phyloP scores from a whole-genome alignment of 2,113 vertebrate genomes.

The Poecile atricapillus region DNA sequence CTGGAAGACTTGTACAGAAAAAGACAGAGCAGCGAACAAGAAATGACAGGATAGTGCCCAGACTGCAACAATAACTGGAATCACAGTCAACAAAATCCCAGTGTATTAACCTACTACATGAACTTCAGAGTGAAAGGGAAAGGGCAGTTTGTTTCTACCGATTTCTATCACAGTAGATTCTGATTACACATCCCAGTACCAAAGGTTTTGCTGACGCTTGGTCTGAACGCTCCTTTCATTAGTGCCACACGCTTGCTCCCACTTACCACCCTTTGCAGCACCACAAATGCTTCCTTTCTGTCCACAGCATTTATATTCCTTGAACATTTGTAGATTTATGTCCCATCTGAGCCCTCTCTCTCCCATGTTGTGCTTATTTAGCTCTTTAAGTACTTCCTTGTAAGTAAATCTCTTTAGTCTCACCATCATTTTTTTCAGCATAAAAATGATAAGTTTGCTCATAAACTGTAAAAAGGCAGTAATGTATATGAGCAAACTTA shows the following conservation, averaged over 20 bases:
- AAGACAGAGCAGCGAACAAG: rapidly evolving
- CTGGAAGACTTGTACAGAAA: not conserved
- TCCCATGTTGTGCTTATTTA: not conserved
- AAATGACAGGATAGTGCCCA: not conserved
- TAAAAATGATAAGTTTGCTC: slow-evolving; percentile 48
- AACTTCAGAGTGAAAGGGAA: not conserved
- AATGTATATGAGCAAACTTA: slow-evolving; percentile 10
- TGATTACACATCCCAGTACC: not conserved
- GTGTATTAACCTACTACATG: not conserved
- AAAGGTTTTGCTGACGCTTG: not conserved
- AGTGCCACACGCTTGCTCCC: not conserved
- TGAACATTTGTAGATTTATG: not conserved
- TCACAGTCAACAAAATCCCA: not conserved
- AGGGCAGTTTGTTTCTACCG: not conserved
- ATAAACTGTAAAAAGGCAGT: slow-evolving; percentile 44
- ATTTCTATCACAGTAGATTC: not conserved
- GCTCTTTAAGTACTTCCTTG: not conserved
- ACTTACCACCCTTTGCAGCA: not conserved
- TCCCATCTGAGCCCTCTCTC: not conserved
- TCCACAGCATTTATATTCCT: not conserved
- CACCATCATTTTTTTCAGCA: not conserved
- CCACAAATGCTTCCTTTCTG: not conserved
- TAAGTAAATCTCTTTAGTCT: slow-evolving; percentile 11
- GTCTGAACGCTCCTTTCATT: not conserved
- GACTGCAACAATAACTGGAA: not conserved